These are phyloP conservation scores for Elaeidobius kamerunicus DNA, from an alignment of 2,888 invertebrate species.

Conservation along the genomic window DNA sequence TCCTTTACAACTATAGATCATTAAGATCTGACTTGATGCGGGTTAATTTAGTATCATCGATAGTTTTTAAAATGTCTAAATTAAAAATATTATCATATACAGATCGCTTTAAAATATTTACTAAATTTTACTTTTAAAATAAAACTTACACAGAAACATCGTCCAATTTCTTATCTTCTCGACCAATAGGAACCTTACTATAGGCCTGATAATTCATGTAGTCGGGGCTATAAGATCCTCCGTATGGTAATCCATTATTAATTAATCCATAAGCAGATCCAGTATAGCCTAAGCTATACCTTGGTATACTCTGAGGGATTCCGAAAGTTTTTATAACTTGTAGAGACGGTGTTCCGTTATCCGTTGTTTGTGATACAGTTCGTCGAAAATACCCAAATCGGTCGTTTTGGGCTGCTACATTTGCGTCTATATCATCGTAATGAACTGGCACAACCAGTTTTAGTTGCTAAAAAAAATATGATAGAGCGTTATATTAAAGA, in stretches of 20 bases:
- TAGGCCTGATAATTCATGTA: constrained; percentile 21
- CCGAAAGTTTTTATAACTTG: constrained; percentile 45
- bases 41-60: too few relatives aligned
- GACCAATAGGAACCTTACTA: not conserved
- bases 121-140: not conserved
- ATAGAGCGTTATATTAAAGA: too few relatives aligned
- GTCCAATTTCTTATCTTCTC: constrained; percentile 5
- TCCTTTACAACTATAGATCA: too few relatives aligned
- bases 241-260: constrained; percentile 9
- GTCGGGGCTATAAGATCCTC: constrained; percentile 8
- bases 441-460: constrained; percentile 47
- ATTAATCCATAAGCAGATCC: constrained; percentile 20
- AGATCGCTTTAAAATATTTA: too few relatives aligned
- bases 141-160: constrained; percentile 2
- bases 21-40: too few relatives aligned
- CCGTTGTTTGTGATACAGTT: constrained; percentile 1
- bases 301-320: constrained; percentile 36
- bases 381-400: constrained; percentile 45
- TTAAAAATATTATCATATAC: too few relatives aligned
- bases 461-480: constrained; percentile 37
- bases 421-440: constrained; percentile 34
- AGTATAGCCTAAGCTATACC: constrained; percentile 22
- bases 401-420: constrained; percentile 35
- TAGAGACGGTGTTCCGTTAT: constrained; percentile 42
- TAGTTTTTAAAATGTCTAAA: too few relatives aligned